A percentile compares a stretch with the other conserved stretches of the same genome.
phyloP scores from a whole-genome alignment of 2,797 vertebrate genomes.

The Pygocentrus nattereri region DNA sequence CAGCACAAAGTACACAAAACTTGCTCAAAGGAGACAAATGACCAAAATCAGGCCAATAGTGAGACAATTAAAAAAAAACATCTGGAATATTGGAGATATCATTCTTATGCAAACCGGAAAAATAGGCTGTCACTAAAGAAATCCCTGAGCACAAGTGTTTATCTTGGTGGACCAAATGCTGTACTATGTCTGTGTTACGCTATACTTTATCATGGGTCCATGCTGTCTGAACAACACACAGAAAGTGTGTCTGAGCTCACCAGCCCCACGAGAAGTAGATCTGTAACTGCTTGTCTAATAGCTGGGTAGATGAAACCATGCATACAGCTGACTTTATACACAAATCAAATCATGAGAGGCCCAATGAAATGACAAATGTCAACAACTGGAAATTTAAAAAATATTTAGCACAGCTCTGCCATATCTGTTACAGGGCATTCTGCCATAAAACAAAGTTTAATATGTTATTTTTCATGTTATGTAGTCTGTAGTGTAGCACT shows the following conservation, averaged over 20 bases:
- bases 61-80: conserved; percentile 28
- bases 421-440: too few relatives aligned
- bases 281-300: not conserved
- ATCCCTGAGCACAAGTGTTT: conserved; percentile 5
- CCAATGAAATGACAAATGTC: too few relatives aligned
- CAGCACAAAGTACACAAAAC: conserved; percentile 36
- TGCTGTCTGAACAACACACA: not conserved
- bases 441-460: too few relatives aligned
- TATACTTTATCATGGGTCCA: not conserved
- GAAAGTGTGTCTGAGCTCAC: not conserved
- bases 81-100: conserved; percentile 17
- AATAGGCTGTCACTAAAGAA: conserved; percentile 9
- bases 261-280: not conserved
- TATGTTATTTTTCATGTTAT: too few relatives aligned
- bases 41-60: conserved; percentile 27
- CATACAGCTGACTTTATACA: not conserved
- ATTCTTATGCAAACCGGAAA: not conserved
- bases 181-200: not conserved
- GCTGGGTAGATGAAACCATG: not conserved
- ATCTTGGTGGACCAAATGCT: not conserved
- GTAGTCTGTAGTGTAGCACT: too few relatives aligned
- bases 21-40: conserved; percentile 40
- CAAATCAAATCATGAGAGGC: not conserved
- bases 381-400: too few relatives aligned
- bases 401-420: too few relatives aligned